phyloP scores from a whole-genome alignment of 2,888 invertebrate genomes.

The Phaedon cochleariae region DNA sequence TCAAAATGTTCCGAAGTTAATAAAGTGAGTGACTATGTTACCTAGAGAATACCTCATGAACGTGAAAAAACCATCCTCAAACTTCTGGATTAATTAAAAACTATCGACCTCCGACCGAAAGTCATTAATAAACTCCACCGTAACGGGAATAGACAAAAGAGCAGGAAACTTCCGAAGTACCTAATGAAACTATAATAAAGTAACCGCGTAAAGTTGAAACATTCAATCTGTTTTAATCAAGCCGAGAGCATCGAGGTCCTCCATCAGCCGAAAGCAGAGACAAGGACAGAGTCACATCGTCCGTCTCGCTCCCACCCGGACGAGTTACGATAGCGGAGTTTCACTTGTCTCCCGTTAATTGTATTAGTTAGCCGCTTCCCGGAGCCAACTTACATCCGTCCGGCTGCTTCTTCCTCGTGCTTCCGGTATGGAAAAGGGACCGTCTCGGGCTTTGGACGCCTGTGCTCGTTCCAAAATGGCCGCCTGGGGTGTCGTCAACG shows the following conservation, averaged over 20 bases:
- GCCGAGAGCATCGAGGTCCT: conserved; percentile 60
- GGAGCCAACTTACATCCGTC: conserved; percentile 54
- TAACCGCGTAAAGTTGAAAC: conserved; percentile 61
- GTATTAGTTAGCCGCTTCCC: conserved; percentile 63
- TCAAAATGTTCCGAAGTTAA: no score
- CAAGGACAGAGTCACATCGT: conserved; percentile 27
- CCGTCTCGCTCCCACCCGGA: conserved; percentile 43
- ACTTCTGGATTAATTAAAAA: no score
- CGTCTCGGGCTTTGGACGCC: conserved; percentile 54
- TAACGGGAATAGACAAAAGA: conserved; percentile 28
- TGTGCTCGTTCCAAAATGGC: conserved; percentile 64
- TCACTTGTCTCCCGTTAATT: conserved; percentile 65
- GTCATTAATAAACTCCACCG: not conserved
- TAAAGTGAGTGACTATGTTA: no score
- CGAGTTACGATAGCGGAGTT: conserved; percentile 64
- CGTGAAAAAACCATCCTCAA: no score
- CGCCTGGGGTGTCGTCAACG: conserved; percentile 65
- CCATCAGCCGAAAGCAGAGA: conserved; percentile 50
- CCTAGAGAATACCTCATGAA: no score
- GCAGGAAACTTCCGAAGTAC: conserved; percentile 50
- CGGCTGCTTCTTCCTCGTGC: conserved; percentile 46
- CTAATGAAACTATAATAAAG: conserved; percentile 60
- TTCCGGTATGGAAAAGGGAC: conserved; percentile 45
- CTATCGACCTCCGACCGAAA: not conserved
- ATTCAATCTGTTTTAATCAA: conserved; percentile 65